Evolutionary conservation across 1,140 invertebrate genomes (phyloP).

Genomic region (Euura lappo): DNA sequence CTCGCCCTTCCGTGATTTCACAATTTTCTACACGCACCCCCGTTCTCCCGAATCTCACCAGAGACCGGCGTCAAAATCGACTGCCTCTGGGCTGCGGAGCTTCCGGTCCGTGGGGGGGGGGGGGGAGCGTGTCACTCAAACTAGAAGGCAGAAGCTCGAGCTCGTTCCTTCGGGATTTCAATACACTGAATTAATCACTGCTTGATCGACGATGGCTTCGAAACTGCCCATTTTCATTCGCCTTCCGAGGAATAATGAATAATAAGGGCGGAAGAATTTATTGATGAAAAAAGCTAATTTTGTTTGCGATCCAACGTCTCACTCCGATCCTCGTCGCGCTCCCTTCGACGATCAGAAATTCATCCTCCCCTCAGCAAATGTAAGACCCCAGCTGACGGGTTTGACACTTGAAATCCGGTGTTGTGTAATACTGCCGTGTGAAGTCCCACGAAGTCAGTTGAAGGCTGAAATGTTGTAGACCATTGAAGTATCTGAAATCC

Average conservation of each 20-base stretch:
- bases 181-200: slow-evolving; percentile 11
- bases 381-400: too few species aligned
- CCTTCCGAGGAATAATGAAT: neutral
- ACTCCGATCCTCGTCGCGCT: too few species aligned
- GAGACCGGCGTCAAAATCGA: neutral
- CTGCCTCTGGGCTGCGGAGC: neutral
- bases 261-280: neutral
- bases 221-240: neutral
- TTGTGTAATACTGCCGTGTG: too few species aligned
- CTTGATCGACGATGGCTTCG: slow-evolving; percentile 1
- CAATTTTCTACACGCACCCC: neutral
- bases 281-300: too few species aligned
- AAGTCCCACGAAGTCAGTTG: too few species aligned
- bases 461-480: too few species aligned
- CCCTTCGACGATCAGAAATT: too few species aligned
- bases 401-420: too few species aligned
- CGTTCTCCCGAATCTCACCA: neutral
- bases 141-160: neutral
- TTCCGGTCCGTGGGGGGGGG: neutral
- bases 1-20: neutral
- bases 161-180: slow-evolving; percentile 11
- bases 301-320: too few species aligned
- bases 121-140: neutral
- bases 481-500: too few species aligned
- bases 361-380: too few species aligned